These are phyloP conservation scores for Gymnoscelis rufifasciata DNA, from an alignment of 2,888 invertebrate genomes.

Conservation along the genomic window DNA sequence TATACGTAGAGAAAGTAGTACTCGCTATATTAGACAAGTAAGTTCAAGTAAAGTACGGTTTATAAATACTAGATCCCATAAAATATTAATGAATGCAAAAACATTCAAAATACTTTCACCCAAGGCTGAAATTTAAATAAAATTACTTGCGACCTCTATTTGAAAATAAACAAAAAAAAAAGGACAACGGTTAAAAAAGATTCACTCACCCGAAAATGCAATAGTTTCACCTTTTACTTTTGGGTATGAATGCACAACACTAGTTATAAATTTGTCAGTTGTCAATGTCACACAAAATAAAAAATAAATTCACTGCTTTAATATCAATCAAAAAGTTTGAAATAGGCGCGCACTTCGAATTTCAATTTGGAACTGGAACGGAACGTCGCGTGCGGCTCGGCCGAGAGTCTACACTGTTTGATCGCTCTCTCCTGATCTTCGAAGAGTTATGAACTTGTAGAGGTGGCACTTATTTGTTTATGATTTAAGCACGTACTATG, in stretches of 20 bases:
- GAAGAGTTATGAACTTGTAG: slow-evolving; percentile 42
- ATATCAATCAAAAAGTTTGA: slow-evolving; percentile 22
- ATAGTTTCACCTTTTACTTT: slow-evolving; percentile 70
- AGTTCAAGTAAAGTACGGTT: neutral
- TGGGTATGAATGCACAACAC: slow-evolving; percentile 27
- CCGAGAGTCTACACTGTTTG: slow-evolving; percentile 52
- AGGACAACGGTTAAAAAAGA: slow-evolving; percentile 8
- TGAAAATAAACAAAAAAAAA: slow-evolving; percentile 4
- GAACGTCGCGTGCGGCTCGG: slow-evolving; percentile 43
- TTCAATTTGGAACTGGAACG: slow-evolving; percentile 42
- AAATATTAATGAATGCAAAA: neutral
- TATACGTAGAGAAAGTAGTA: neutral
- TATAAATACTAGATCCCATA: neutral
- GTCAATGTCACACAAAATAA: slow-evolving; percentile 35
- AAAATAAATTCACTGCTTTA: slow-evolving; percentile 24
- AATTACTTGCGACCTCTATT: neutral
- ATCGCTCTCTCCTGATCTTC: slow-evolving; percentile 59
- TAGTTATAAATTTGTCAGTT: neutral
- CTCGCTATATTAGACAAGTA: neutral
- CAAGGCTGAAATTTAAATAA: neutral
- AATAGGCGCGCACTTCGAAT: slow-evolving; percentile 44
- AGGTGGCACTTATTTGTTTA: slow-evolving; percentile 16
- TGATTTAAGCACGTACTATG: slow-evolving; percentile 3
- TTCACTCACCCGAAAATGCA: slow-evolving; percentile 48
- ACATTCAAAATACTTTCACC: neutral